Evolutionary conservation across 2,888 invertebrate species (phyloP).

Genomic region (Lymantria monacha): DNA sequence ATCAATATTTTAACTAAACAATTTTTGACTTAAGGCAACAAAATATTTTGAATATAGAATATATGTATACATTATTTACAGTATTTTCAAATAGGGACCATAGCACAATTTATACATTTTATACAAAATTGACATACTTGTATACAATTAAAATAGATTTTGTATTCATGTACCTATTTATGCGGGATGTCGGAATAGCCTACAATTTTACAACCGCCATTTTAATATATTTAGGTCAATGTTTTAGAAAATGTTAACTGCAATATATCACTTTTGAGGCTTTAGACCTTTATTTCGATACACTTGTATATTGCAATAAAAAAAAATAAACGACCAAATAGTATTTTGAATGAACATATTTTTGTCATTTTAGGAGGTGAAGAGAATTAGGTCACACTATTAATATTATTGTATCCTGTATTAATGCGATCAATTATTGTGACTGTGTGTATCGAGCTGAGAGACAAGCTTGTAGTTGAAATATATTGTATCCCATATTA

Average conservation of each 20-base stretch:
- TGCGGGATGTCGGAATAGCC: slow-evolving; percentile 7
- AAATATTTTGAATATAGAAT: neutral
- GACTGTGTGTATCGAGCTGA: too few relatives aligned
- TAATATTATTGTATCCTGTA: too few relatives aligned
- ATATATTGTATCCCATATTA: too few relatives aligned
- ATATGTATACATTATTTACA: slow-evolving; percentile 27
- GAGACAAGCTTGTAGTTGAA: too few relatives aligned
- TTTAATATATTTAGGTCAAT: neutral
- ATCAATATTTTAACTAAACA: neutral
- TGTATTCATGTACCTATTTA: slow-evolving; percentile 10
- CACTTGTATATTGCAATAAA: neutral
- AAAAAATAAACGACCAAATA: neutral
- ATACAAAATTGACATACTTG: slow-evolving; percentile 26
- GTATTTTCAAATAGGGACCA: slow-evolving; percentile 52
- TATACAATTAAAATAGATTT: slow-evolving; percentile 27
- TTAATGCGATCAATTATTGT: too few relatives aligned
- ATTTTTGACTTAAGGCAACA: slow-evolving; percentile 11
- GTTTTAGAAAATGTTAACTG: neutral
- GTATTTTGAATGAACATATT: neutral
- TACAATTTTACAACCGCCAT: neutral
- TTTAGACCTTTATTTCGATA: neutral
- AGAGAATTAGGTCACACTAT: too few relatives aligned
- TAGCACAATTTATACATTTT: slow-evolving; percentile 25
- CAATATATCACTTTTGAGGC: neutral
- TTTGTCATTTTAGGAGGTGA: neutral